phyloP scores from a whole-genome alignment of 2,113 vertebrate species.

The Maccullochella peelii region DNA sequence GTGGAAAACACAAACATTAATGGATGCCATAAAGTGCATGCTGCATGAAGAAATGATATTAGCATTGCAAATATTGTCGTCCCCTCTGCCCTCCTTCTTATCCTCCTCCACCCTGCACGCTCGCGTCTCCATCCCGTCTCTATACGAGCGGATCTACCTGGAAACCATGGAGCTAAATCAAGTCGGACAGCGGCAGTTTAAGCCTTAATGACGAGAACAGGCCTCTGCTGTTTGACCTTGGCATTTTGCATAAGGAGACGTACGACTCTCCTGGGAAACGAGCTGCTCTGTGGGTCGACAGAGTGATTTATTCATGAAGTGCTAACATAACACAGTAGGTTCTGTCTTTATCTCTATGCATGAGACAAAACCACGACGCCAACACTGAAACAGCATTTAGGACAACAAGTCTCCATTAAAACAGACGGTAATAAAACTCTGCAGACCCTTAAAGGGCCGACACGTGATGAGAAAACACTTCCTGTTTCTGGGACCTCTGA shows the following conservation, averaged over 20 bases:
- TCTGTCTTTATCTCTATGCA: constrained; percentile 5
- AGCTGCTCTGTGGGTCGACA: constrained; percentile 6
- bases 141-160: not conserved
- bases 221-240: constrained; percentile 40
- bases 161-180: constrained; percentile 18
- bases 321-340: constrained; percentile 5
- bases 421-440: not conserved
- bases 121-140: not conserved
- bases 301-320: constrained; percentile 56
- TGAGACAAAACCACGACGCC: not conserved
- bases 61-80: constrained; percentile 55
- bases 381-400: not conserved
- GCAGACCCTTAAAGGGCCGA: not conserved
- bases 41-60: constrained; percentile 52
- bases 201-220: constrained; percentile 24
- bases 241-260: constrained; percentile 33
- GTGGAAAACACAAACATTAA: constrained; percentile 51
- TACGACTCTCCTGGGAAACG: constrained; percentile 22
- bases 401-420: not conserved
- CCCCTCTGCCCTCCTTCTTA: not conserved
- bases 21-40: constrained; percentile 31
- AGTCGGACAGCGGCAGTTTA: not conserved
- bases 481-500: too few species aligned
- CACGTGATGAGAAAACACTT: not conserved
- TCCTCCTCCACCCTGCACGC: not conserved